phyloP scores from a whole-genome alignment of 1,140 invertebrate species.

The Drosophila rhopaloa region DNA sequence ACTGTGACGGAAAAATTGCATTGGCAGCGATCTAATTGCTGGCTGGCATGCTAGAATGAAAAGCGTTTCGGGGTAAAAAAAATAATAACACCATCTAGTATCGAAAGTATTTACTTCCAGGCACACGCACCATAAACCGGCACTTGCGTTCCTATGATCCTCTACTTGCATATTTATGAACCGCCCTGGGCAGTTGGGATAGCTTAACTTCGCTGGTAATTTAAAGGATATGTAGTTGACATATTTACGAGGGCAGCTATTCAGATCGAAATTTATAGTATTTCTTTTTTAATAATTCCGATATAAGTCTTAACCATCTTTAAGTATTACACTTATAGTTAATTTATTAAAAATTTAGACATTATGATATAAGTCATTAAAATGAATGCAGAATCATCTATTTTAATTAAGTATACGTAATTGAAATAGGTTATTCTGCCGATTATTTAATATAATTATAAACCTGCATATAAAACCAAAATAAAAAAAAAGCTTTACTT shows the following conservation, averaged over 20 bases:
- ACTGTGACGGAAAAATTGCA: slow-evolving; percentile 51
- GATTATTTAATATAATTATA: too few relatives aligned
- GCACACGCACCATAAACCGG: slow-evolving; percentile 18
- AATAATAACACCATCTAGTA: slow-evolving; percentile 17
- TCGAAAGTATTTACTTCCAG: slow-evolving; percentile 40
- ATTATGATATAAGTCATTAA: too few relatives aligned
- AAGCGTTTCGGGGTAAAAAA: slow-evolving; percentile 32
- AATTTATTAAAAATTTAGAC: too few relatives aligned
- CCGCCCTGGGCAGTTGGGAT: slow-evolving; percentile 13
- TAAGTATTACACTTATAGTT: too few relatives aligned
- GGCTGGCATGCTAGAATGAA: slow-evolving; percentile 63
- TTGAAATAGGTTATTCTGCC: too few relatives aligned
- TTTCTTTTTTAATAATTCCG: neutral
- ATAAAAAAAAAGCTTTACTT: too few relatives aligned
- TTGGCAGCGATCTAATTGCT: slow-evolving; percentile 69
- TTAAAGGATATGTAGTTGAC: slow-evolving; percentile 49
- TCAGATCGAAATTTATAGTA: neutral
- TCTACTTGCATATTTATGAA: slow-evolving; percentile 58
- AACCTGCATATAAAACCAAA: too few relatives aligned
- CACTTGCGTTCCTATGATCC: slow-evolving; percentile 12
- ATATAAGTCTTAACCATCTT: too few relatives aligned
- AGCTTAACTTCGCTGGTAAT: slow-evolving; percentile 33
- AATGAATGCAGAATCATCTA: too few relatives aligned
- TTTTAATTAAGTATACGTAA: too few relatives aligned
- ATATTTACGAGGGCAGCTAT: slow-evolving; percentile 14